Base-by-base conservation (phyloP, 2,797 vertebrate species). In the Passerculus sandwichensis region DNA sequence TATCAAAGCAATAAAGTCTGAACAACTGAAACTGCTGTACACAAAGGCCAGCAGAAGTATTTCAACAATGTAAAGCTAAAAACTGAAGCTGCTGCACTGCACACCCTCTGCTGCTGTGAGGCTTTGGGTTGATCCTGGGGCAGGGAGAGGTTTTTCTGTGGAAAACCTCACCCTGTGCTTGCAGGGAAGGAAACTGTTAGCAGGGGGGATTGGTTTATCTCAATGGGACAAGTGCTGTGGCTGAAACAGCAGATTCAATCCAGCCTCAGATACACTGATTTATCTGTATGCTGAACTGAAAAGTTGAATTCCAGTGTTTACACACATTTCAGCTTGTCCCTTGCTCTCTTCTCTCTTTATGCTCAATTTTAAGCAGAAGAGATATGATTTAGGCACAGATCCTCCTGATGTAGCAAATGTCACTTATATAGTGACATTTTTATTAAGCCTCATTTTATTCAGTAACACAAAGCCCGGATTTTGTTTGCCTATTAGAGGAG, bases 21-120 rank as follows among this genome's bases (percentile, higher is more conserved):
- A 89, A 85, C 85, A 91, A 96, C 85, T 54, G 53, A 76, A 91
- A 71, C 42, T 73, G 66, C 79, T 62, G 85, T 36, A 79, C 74
- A 42, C 78, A 86, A 95, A 97, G 94, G 91, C 77, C 78, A 72
- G 74, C 67, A 85, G 73, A 70, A 51, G 34, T 73, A 90, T 95
- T 93, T 51, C 53, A 91, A 42, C 54, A 85, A 85, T 82, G 92
- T 80, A 88, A 92, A 79, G 77, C 78, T 62, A n/a, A 48, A 59
- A 85, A 36, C 19, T n/a, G 62, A 67, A 62, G 93, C 70, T 4
- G 77, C 67, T 53, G 47, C 76, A 15, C 15, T 15, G 56, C 25
- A 44, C 10, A 29, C 6, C 13, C 60, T 80, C 84, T 60, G 12
- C 45, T 20, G 82, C 59, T 38, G 56, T 4, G 5, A 51, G 54